These are phyloP conservation scores for Hypocryptadius cinnamomeus DNA, from an alignment of 2,113 vertebrate species.

Conservation along the genomic window DNA sequence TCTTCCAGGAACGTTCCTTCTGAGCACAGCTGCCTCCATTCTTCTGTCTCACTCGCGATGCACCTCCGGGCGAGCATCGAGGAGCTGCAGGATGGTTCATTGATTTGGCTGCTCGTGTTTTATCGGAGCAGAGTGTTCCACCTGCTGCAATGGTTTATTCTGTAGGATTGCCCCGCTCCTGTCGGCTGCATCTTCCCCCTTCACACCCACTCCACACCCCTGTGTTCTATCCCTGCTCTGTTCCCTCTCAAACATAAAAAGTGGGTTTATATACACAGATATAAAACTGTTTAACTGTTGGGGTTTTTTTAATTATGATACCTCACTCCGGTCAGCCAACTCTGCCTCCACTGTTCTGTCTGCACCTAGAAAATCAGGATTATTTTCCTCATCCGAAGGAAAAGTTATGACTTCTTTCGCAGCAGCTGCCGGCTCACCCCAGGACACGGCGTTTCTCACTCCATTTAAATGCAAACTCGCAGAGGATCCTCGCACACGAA, in stretches of 20 bases:
- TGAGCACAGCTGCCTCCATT: background rate
- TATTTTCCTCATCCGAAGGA: background rate
- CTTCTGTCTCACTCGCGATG: background rate
- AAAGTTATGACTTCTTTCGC: rapidly evolving
- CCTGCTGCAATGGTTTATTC: background rate
- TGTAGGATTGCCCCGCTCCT: background rate
- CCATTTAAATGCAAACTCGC: background rate
- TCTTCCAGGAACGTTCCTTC: background rate
- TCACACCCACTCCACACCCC: background rate
- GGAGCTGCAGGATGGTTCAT: background rate
- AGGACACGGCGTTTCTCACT: background rate
- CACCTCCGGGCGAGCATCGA: background rate
- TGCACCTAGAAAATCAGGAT: background rate
- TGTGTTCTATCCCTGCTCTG: background rate
- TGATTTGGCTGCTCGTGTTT: background rate
- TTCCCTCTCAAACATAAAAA: background rate
- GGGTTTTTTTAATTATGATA: background rate
- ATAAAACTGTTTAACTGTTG: background rate
- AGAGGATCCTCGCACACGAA: background rate
- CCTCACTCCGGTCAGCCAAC: background rate
- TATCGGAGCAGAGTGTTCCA: background rate
- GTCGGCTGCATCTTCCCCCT: background rate
- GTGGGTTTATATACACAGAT: background rate
- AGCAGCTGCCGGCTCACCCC: background rate
- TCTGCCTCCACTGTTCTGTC: background rate